A percentile compares a stretch with the other conserved stretches of the same genome.
phyloP scores from a whole-genome alignment of 2,113 vertebrate genomes.

The Isichthys henryi region DNA sequence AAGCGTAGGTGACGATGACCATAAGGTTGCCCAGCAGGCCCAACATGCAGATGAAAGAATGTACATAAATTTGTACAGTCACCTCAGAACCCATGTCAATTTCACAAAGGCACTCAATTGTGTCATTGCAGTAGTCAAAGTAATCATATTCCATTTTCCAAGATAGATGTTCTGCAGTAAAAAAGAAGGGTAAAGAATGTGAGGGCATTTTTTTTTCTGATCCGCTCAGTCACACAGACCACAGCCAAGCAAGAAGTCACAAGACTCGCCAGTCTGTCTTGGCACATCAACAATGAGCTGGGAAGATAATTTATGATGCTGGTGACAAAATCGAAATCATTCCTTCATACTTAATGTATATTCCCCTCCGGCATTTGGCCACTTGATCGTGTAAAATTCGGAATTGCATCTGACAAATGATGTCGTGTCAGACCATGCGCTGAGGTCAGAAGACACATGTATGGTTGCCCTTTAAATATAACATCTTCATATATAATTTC shows the following conservation, averaged over 20 bases:
- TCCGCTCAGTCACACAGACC: neutral
- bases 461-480: neutral
- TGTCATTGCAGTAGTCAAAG: neutral
- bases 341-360: neutral
- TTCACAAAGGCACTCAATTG: slow-evolving; percentile 26
- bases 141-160: neutral
- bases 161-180: neutral
- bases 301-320: neutral
- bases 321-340: neutral
- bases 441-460: neutral
- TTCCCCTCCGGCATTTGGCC: neutral
- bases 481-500: neutral
- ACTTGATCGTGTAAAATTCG: neutral
- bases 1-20: slow-evolving; percentile 75
- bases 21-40: slow-evolving; percentile 80
- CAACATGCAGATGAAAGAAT: slow-evolving; percentile 66
- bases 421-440: neutral
- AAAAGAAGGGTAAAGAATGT: neutral
- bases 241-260: neutral
- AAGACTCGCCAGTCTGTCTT: neutral
- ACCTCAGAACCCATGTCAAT: slow-evolving; percentile 12
- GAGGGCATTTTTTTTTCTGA: neutral
- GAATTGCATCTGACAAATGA: neutral
- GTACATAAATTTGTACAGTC: slow-evolving; percentile 40
- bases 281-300: neutral